These are phyloP conservation scores for Micronycteris hirsuta DNA, from an alignment of 2,113 vertebrate species.

Conservation along the genomic window DNA sequence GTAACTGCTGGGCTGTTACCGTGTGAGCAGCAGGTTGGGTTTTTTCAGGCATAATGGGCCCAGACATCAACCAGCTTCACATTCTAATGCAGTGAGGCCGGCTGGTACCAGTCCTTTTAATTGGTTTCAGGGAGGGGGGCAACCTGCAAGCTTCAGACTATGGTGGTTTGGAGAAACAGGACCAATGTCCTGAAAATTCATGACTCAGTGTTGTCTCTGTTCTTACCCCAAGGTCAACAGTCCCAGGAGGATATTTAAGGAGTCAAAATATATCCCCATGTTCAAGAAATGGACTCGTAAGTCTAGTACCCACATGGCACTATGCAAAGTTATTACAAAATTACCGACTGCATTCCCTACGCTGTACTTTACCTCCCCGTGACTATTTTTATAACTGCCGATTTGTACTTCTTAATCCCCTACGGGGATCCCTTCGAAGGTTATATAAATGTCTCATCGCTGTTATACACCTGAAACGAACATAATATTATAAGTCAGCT, in stretches of 20 bases:
- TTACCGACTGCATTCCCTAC: not conserved
- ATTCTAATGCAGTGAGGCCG: not conserved
- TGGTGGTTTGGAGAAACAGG: not conserved
- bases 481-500: not conserved
- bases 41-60: not conserved
- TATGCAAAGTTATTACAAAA: not conserved
- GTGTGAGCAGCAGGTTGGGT: not conserved
- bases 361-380: not conserved
- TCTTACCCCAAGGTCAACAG: not conserved
- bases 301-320: not conserved
- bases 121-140: not conserved
- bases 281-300: not conserved
- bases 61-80: not conserved
- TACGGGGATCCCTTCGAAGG: not conserved
- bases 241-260: not conserved
- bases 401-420: not conserved
- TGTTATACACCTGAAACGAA: not conserved
- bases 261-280: not conserved
- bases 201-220: accelerated
- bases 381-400: not conserved
- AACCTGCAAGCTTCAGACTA: not conserved
- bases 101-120: not conserved
- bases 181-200: not conserved
- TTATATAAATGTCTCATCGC: not conserved
- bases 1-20: not conserved